Conservation (phyloP, 2,888 invertebrate genomes). For the Xestia rhomboidea region DNA sequence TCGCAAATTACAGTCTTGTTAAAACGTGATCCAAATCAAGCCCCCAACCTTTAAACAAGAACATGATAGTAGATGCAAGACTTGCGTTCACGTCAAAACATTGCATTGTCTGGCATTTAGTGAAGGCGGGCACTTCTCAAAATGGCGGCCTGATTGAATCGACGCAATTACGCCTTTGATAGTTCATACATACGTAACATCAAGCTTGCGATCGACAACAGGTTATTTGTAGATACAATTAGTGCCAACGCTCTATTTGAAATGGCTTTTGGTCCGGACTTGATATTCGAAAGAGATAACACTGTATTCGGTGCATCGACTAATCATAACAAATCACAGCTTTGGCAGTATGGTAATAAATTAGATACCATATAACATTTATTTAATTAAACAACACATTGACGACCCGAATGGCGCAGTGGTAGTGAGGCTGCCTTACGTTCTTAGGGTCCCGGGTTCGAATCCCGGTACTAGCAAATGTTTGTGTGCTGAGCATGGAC, state of each 20-base stretch:
- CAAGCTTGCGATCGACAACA: constrained; percentile 34
- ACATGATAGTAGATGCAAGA: constrained; percentile 34
- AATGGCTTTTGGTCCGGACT: constrained; percentile 28
- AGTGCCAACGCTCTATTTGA: constrained; percentile 40
- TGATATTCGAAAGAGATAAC: constrained; percentile 32
- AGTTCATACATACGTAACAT: constrained; percentile 50
- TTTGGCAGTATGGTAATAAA: background rate
- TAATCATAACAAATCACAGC: constrained; percentile 2
- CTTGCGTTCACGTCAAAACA: constrained; percentile 56
- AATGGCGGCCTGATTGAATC: constrained; percentile 63
- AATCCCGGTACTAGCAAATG: no score
- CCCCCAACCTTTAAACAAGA: constrained; percentile 39
- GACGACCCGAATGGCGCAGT: no score
- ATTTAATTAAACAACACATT: no score
- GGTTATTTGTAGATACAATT: constrained; percentile 55
- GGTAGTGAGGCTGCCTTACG: no score
- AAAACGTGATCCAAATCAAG: background rate
- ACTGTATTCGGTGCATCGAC: constrained; percentile 8
- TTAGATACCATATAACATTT: no score
- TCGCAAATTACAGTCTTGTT: background rate
- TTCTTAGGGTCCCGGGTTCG: no score
- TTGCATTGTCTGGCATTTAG: constrained; percentile 67
- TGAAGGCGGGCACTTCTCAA: constrained; percentile 66
- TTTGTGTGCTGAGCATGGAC: no score
- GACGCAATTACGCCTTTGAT: constrained; percentile 57